Base-by-base conservation (phyloP, 1,140 invertebrate genomes). In the Drosophila jambulina region DNA sequence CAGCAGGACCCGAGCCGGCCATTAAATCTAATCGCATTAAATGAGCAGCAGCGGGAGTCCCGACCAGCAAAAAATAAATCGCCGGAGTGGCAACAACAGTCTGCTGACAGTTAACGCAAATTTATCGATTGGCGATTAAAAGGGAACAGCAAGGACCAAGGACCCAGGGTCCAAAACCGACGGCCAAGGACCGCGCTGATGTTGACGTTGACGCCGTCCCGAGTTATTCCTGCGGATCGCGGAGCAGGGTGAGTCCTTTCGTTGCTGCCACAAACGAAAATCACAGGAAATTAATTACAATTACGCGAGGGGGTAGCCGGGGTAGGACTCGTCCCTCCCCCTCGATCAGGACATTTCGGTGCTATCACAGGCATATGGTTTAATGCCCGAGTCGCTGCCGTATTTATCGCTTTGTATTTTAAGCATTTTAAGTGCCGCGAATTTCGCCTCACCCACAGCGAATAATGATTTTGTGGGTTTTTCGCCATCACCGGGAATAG, bases 251-350 rank as follows among this genome's bases (percentile, higher is more conserved):
- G 46, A 68, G 67, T 65, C 32, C 46, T 71, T 62, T 57, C 49
- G 61, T 34, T 63, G 42, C 57, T 45, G 68, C 70, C 69, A 77
- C 68, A 77, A 83, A 74, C 77, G 81, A 88, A 90, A 88, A 88
- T 88, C 84, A 88, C 85, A 88, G 84, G 84, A 88, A 88, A 88
- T 88, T 88, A 90, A 88, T 88, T 88, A 88, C 84, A 88, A 88
- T 88, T 85, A 88, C 85, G 81, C 78, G 61, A 68, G 48, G 48
- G 62, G 36, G 76, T 51, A 64, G 68, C 67, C 48, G 32, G 38
- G 45, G 15, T 25, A 17, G 42, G 53, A 49, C 23, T 42, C 42
- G 36, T 25, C 15, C 69, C 78, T 54, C 72, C 70, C 46, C 61
- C 53, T 65, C 53, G 72, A 65, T 57, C 53, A 67, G 63, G 57